Evolutionary conservation across 2,888 invertebrate species (phyloP).

Genomic region (Odontocerum albicorne): DNA sequence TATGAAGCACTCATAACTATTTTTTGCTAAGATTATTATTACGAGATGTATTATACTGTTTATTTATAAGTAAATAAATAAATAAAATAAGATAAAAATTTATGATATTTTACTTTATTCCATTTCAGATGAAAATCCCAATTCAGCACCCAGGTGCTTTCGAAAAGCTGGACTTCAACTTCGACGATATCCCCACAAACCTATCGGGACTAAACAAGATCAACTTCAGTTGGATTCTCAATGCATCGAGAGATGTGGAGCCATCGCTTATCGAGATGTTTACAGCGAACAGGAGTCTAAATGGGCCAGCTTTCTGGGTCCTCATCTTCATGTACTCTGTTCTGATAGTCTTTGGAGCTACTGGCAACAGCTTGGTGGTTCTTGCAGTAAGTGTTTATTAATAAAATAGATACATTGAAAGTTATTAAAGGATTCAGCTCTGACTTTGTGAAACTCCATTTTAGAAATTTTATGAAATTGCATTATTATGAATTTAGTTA

Average conservation of each 20-base stretch:
- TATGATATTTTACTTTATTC: too few relatives aligned
- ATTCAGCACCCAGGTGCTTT: slow-evolving; percentile 12
- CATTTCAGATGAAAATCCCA: slow-evolving; percentile 30
- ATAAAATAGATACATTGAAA: too few relatives aligned
- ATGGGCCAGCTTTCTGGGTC: slow-evolving; percentile 66
- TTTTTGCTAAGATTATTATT: too few relatives aligned
- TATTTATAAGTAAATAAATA: too few relatives aligned
- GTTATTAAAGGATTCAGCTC: too few relatives aligned
- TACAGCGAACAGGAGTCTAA: slow-evolving; percentile 64
- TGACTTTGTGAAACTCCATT: too few relatives aligned
- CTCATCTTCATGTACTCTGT: slow-evolving; percentile 72
- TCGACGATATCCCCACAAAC: slow-evolving; percentile 16
- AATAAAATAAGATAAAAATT: too few relatives aligned
- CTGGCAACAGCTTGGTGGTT: slow-evolving; percentile 87
- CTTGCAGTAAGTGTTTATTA: slow-evolving; percentile 55
- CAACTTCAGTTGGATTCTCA: slow-evolving; percentile 18
- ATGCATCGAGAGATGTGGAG: slow-evolving; percentile 20
- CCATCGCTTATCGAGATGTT: slow-evolving; percentile 22
- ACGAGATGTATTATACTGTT: too few relatives aligned
- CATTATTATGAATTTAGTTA: too few relatives aligned
- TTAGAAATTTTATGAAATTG: too few relatives aligned
- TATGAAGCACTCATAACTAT: too few relatives aligned
- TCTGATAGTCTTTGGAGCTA: slow-evolving; percentile 77
- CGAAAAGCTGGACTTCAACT: slow-evolving; percentile 24
- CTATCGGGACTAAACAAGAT: slow-evolving; percentile 9